phyloP scores from a whole-genome alignment of 30 jellyfish, hydroid and myxozoan genomes.

The Pseudorhiza aurosa region DNA sequence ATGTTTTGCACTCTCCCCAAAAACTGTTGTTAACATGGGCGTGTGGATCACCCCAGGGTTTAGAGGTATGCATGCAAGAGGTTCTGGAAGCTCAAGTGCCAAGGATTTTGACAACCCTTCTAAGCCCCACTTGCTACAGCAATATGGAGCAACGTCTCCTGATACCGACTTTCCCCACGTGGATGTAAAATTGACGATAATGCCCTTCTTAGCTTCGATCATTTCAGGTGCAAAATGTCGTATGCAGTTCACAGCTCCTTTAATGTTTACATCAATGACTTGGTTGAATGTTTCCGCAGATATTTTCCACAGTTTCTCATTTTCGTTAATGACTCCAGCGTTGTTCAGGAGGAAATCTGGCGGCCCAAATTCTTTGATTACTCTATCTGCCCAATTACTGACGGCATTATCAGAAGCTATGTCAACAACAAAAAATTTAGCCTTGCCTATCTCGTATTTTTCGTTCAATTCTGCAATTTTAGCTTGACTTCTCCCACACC shows the following conservation, averaged over 20 bases:
- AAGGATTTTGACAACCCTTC: conserved; percentile 81
- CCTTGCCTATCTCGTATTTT: conserved; percentile 4
- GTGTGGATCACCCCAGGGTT: conserved; percentile 84
- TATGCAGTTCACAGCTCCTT: conserved; percentile 71
- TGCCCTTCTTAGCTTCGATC: conserved; percentile 76
- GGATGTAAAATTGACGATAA: conserved; percentile 74
- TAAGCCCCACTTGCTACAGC: conserved; percentile 90
- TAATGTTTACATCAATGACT: conserved; percentile 75
- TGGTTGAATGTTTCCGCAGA: conserved; percentile 61
- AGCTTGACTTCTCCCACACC: conserved; percentile 74
- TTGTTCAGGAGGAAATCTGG: conserved; percentile 75
- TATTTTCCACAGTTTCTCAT: conserved; percentile 60
- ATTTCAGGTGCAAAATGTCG: conserved; percentile 77
- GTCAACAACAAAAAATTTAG: conserved; percentile 61
- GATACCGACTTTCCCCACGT: conserved; percentile 84
- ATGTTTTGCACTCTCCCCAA: conserved; percentile 62
- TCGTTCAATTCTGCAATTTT: conserved; percentile 49
- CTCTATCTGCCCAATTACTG: conserved; percentile 52
- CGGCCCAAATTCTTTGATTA: conserved; percentile 38
- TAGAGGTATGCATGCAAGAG: conserved; percentile 81
- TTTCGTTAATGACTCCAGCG: conserved; percentile 59
- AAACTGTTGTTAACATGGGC: conserved; percentile 59
- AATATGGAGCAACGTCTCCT: conserved; percentile 79
- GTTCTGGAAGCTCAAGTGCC: conserved; percentile 87
- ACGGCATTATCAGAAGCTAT: conserved; percentile 46